Evolutionary conservation across 2,888 invertebrate genomes (phyloP).

Genomic region (Netelia melanura): DNA sequence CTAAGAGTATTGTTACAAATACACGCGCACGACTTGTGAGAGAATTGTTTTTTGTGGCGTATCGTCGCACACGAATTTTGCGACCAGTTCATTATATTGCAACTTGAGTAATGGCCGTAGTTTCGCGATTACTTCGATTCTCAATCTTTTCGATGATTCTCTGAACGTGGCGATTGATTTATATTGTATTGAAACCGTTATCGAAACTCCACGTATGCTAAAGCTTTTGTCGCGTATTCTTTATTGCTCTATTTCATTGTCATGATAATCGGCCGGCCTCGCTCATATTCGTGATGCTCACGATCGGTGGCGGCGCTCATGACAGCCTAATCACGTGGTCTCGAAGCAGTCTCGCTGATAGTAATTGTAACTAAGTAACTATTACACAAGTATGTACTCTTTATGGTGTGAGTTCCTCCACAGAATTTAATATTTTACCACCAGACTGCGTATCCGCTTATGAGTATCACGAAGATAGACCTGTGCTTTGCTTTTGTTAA

Average conservation of each 20-base stretch:
- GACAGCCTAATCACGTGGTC: no score
- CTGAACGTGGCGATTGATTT: neutral
- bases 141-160: neutral
- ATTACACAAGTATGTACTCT: no score
- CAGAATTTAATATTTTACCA: neutral
- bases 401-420: no score
- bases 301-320: neutral
- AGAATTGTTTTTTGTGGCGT: constrained; percentile 39
- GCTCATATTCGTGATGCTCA: neutral
- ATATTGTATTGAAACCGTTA: neutral
- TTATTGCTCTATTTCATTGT: neutral
- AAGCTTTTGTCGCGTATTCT: neutral
- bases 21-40: neutral
- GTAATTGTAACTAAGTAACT: no score
- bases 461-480: neutral
- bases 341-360: no score
- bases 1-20: neutral
- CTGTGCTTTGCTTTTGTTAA: neutral
- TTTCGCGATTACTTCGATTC: neutral
- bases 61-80: constrained; percentile 3
- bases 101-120: constrained; percentile 49
- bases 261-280: neutral
- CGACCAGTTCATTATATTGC: constrained; percentile 29
- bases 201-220: neutral
- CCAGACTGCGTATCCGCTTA: neutral